Conservation (phyloP, 2,113 vertebrate species). For the Nothobranchius kuhntae region DNA sequence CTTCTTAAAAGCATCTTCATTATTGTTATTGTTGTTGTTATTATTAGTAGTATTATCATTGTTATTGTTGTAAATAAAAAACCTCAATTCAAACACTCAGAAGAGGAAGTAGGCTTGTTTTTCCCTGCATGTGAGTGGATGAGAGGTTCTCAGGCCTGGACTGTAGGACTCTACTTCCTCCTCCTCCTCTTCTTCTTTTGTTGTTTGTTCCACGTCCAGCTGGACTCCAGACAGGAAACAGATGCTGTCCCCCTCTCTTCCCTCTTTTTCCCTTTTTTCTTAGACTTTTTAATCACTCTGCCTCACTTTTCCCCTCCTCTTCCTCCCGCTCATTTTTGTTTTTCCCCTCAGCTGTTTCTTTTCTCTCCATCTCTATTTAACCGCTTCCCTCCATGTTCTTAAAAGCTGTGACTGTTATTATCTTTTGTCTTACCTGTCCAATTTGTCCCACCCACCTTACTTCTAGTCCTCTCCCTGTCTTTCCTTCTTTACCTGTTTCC, state of each 20-base stretch:
- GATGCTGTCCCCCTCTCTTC: constrained; percentile 61
- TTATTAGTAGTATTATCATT: neutral
- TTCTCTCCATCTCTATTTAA: constrained; percentile 2
- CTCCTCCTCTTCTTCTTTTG: constrained; percentile 56
- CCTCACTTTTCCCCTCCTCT: constrained; percentile 35
- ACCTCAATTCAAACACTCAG: constrained; percentile 11
- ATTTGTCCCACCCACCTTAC: too few relatives aligned
- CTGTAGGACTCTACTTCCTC: constrained; percentile 53
- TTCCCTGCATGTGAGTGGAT: constrained; percentile 46
- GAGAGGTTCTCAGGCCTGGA: constrained; percentile 61
- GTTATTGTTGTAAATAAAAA: neutral
- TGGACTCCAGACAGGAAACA: constrained; percentile 76
- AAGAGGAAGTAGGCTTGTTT: constrained; percentile 58
- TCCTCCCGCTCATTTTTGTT: constrained; percentile 18
- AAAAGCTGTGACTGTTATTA: too few relatives aligned
- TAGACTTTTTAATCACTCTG: constrained; percentile 25
- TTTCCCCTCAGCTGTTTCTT: constrained; percentile 9
- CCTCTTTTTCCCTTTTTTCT: constrained; percentile 48
- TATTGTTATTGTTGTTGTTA: neutral
- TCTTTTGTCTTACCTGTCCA: too few relatives aligned
- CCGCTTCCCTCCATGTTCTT: too few relatives aligned
- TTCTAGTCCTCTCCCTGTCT: too few relatives aligned
- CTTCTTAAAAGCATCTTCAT: neutral
- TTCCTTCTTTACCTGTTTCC: too few relatives aligned
- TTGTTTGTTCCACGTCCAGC: constrained; percentile 76